A percentile compares a stretch with the other conserved stretches of the same genome.
Conservation (phyloP, 1,140 invertebrate species). For the Apis dorsata region DNA sequence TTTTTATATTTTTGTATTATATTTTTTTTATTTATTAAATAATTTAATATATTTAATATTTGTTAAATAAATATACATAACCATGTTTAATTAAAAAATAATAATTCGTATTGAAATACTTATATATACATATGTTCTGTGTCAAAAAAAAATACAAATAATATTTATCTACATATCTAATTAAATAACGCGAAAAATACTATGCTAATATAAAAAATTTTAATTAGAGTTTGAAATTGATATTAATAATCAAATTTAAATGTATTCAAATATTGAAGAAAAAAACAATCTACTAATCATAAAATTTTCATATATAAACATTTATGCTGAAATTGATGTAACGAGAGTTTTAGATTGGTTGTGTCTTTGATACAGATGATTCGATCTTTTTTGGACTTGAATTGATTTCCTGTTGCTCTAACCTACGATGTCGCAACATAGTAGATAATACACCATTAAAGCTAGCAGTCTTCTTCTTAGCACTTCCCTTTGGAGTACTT, state of each 20-base stretch:
- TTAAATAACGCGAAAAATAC: background rate
- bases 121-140: background rate
- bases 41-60: no score
- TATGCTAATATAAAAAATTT: background rate
- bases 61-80: constrained; percentile 2
- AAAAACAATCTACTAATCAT: no score
- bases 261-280: background rate
- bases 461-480: constrained; percentile 88
- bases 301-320: background rate
- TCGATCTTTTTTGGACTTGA: constrained; percentile 74
- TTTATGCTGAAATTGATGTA: background rate
- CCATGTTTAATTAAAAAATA: background rate
- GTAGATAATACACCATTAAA: constrained; percentile 87
- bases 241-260: background rate
- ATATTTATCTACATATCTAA: background rate
- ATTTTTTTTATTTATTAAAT: background rate
- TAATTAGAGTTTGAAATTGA: background rate
- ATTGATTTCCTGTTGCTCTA: constrained; percentile 82
- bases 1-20: background rate
- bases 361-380: constrained; percentile 70
- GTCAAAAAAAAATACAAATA: background rate
- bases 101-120: background rate
- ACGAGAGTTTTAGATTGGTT: constrained; percentile 51
- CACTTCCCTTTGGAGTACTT: constrained; percentile 85
- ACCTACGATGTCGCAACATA: constrained; percentile 85